Evolutionary conservation across 2,797 vertebrate genomes (phyloP), one percentile per base, ranked within the genome.

Genomic region (Garrulus glandarius): DNA sequence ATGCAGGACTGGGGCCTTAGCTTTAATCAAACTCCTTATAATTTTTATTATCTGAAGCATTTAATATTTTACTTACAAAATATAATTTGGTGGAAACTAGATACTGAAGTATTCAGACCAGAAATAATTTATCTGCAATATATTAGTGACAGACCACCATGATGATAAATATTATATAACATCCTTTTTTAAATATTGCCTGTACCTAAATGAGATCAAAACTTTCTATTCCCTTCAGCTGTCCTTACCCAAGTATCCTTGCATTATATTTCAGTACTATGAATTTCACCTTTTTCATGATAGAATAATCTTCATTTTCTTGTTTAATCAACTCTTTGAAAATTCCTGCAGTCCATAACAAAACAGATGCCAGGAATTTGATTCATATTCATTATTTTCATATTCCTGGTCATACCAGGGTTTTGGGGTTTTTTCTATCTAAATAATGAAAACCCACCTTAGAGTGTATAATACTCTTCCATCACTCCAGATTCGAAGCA

Each of bases 381-480:
- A 30, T 69, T 50, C 1, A 17, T 44, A 52, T 32, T 59, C 3
- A 52, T 60, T 71, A 27, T 74, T 93, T 82, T 70, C 26, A 64
- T 71, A 79, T 26, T 86, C 24, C 30, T 84, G 11, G 6, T 39
- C n/a, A 52, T 30, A 74, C 41, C 5, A 79, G 4, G 18, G 16
- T 47, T 24, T 17, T 27, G 7, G 15, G 10, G 0, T 5, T 71
- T 46, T 59, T 89, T 39, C 39, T 63, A 65, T 11, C 6, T 26
- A 36, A 41, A 84, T 30, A 55, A 57, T 22, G 65, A 84, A 56
- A 22, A 84, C 95, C 65, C 96, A 99, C 99, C 99, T 98, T 84
- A 99, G 95, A 5, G 99, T 99, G 90, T 99, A 99, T 85, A 99
- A 98, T 87, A 99, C 99, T 92, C 99, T 97, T 46, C 99, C 99